phyloP scores from a whole-genome alignment of 35 echinoderm and acorn worm genomes.

The Holothuria glaberrima region DNA sequence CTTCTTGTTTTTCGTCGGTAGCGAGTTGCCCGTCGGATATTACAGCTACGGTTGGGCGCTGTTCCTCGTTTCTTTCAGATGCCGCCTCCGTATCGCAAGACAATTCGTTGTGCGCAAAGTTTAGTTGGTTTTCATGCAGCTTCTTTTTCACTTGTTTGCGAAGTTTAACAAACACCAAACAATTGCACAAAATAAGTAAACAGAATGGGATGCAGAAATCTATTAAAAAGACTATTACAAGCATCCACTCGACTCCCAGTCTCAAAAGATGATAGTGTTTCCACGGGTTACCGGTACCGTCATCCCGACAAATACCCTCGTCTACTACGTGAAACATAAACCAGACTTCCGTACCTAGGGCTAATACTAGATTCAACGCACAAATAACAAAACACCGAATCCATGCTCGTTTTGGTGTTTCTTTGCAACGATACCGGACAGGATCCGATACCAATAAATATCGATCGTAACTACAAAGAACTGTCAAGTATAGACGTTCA shows the following conservation, averaged over 20 bases:
- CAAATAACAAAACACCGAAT: neutral
- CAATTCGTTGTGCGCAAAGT: too few relatives aligned
- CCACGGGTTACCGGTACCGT: neutral
- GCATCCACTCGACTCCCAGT: conserved; percentile 26
- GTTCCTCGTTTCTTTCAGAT: too few relatives aligned
- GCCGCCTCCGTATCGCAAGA: too few relatives aligned
- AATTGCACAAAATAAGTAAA: conserved; percentile 18
- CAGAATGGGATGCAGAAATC: conserved; percentile 39
- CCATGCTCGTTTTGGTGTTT: conserved; percentile 34
- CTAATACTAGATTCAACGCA: neutral
- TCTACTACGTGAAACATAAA: neutral
- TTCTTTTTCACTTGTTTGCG: neutral
- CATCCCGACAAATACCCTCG: neutral
- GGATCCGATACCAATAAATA: conserved; percentile 45
- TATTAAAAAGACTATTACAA: neutral
- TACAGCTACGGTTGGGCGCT: too few relatives aligned
- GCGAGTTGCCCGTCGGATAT: too few relatives aligned
- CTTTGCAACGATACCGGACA: conserved; percentile 9
- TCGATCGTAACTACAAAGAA: conserved; percentile 34
- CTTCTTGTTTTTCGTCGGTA: too few relatives aligned
- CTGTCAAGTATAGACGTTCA: conserved; percentile 22
- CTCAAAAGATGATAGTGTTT: conserved; percentile 20
- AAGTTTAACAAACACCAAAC: conserved; percentile 39
- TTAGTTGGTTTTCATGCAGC: too few relatives aligned
- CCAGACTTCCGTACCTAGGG: neutral